Conservation (phyloP, 1,140 invertebrate species). For the Muscidifurax raptorellus region DNA sequence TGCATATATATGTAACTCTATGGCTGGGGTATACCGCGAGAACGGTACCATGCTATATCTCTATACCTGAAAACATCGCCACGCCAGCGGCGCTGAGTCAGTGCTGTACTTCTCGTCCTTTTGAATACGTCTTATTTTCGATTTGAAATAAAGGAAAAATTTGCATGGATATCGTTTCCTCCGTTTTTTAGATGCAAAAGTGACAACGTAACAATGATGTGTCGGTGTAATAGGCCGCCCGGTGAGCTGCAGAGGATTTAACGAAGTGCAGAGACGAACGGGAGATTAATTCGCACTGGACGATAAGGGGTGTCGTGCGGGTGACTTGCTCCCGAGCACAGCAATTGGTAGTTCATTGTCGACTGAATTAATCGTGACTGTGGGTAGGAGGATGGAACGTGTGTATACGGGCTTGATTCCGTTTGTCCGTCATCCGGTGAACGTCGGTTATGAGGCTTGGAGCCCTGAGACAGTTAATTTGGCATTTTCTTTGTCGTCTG, state of each 20-base stretch:
- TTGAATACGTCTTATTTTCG: too few relatives aligned
- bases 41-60: too few relatives aligned
- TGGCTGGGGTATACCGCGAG: too few relatives aligned
- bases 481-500: constrained; percentile 45
- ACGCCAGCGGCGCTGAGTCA: too few relatives aligned
- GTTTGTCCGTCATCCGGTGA: not conserved
- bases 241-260: not conserved
- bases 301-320: not conserved
- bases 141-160: too few relatives aligned
- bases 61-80: too few relatives aligned
- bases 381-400: not conserved
- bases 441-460: not conserved
- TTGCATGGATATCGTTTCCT: too few relatives aligned
- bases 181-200: too few relatives aligned
- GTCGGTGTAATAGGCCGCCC: not conserved
- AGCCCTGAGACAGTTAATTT: too few relatives aligned
- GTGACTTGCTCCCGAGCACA: not conserved
- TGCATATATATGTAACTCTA: too few relatives aligned
- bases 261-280: not conserved
- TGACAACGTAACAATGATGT: too few relatives aligned
- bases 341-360: not conserved
- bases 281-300: not conserved
- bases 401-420: not conserved
- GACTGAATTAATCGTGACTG: not conserved
- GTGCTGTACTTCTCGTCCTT: too few relatives aligned